phyloP scores from a whole-genome alignment of 2,797 vertebrate species.

The Sebastes paucispinis region DNA sequence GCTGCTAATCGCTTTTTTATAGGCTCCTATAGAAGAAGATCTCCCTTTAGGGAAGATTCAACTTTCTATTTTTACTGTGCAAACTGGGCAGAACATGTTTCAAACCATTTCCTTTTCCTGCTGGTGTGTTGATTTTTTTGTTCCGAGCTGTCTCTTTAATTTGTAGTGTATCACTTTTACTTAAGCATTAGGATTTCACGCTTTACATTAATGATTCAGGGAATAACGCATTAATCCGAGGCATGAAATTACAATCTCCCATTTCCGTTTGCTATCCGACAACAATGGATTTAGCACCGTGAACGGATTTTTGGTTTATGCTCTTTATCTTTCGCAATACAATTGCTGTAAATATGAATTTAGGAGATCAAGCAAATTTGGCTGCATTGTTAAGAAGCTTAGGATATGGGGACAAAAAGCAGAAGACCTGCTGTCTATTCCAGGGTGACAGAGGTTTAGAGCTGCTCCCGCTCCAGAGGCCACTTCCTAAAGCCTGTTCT shows the following conservation, averaged over 20 bases:
- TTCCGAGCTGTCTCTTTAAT: conserved; percentile 60
- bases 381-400: conserved; percentile 80
- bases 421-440: conserved; percentile 55
- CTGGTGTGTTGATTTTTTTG: conserved; percentile 40
- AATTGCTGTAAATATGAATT: conserved; percentile 82
- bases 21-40: conserved; percentile 57
- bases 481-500: conserved; percentile 36
- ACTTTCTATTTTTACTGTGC: conserved; percentile 68
- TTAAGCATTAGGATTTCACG: conserved; percentile 72
- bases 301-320: conserved; percentile 79
- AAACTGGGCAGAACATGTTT: conserved; percentile 26
- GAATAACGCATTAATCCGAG: conserved; percentile 81
- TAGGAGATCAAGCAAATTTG: conserved; percentile 80
- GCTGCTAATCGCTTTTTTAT: conserved; percentile 75
- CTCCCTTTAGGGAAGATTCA: conserved; percentile 68
- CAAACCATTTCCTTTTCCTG: conserved; percentile 44
- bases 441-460: conserved; percentile 53
- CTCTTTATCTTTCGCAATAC: conserved; percentile 77
- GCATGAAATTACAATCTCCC: conserved; percentile 81
- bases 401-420: conserved; percentile 48
- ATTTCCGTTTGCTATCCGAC: conserved; percentile 60
- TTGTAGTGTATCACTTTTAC: conserved; percentile 63
- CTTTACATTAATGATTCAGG: conserved; percentile 77
- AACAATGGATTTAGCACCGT: conserved; percentile 77
- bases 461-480: conserved; percentile 41